Base-by-base conservation (phyloP, 2,888 invertebrate species). In the Pterobdella sp. region DNA sequence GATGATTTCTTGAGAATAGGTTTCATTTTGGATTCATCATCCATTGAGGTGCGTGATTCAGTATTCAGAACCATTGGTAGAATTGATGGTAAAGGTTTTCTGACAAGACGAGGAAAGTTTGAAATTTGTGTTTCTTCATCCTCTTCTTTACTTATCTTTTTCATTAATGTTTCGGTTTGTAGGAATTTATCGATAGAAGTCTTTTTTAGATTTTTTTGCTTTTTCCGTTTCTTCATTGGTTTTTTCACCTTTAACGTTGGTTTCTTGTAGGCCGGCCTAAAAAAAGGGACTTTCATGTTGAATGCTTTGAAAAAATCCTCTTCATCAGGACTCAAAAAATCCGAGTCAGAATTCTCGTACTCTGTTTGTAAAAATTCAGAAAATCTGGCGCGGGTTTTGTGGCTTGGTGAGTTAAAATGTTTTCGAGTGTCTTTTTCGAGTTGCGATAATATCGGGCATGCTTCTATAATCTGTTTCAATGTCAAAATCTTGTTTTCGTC, bases 11-110 rank as follows among this genome's bases (percentile, higher is more conserved):
- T 71, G 35, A 71, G 26, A 34, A 71, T 71, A 1, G 71, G 71
- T 71, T 71, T 71, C 26, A 56, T 29, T 34, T 71, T 71, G 31
- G 56, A 60, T 18, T 71, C 71, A n/a, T 71, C 71, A 1, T 71
- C 71, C 0, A 71, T 29, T 18, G 71, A 71, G n/a, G 26, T 71
- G 26, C 36, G 60, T 31, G 71, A 71, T 14, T 71, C 71, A 0
- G 71, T 35, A 14, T 31, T 32, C 31, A 71, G 35, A 22, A 71
- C 71, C 34, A 56, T 52, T 14, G 56, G 49, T n/a, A 71, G 49
- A 35, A 56, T 56, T 3, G 31, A 32, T 18, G 71, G 71, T 34
- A 71, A 32, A 1, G 63, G 71, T 29, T 71, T 71, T 60, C 52
- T 56, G 18, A 71, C 60, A 10, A 71, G 52, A 7, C 56, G 49